Evolutionary conservation across 2,797 vertebrate species (phyloP), one percentile per base, ranked within the genome.

Genomic region (Eleutherodactylus coqui): DNA sequence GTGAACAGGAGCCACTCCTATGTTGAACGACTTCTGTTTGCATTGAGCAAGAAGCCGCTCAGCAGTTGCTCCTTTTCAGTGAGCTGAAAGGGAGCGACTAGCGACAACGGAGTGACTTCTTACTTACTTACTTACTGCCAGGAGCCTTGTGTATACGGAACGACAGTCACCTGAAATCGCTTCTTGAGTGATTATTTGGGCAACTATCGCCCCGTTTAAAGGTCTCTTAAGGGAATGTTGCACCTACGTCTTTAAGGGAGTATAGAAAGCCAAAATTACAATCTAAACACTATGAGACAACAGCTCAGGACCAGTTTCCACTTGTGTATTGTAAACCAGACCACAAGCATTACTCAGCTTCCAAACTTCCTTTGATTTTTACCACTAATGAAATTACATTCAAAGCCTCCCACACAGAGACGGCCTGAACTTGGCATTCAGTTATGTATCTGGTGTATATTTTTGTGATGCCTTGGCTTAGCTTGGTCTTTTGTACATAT

Each of bases 321-420:
- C 43, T 27, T 17, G 38, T 49, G 60, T 29, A 84, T 47, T 64
- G 72, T 43, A 84, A 67, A 58, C 27, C 27, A 79, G 76, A 79
- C 64, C 64, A 79, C 62, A 85, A 58, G 5, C 60, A 82, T 55
- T 75, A 53, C 27, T 67, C 38, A 49, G 41, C 64, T 13, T 70
- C 53, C 45, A 17, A 17, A 17, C 41, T 29, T 16, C 4, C 24
- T 77, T 55, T 32, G 24, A 76, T 67, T 14, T 70, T 79, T n/a
- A 72, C 83, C 62, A 70, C 38, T 75, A 72, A 86, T 79, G 11
- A 79, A 85, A 21, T 58, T 84, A 51, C 27, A 69, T 79, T 41
- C 16, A 49, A 34, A 70, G 10, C 17, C 38, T 67, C 9, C 24
- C 49, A 67, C 10, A 36, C 14, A 77, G 29, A 29, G 29, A 38